phyloP scores from a whole-genome alignment of 2,888 invertebrate species.

The Hydrotaea diabolus region DNA sequence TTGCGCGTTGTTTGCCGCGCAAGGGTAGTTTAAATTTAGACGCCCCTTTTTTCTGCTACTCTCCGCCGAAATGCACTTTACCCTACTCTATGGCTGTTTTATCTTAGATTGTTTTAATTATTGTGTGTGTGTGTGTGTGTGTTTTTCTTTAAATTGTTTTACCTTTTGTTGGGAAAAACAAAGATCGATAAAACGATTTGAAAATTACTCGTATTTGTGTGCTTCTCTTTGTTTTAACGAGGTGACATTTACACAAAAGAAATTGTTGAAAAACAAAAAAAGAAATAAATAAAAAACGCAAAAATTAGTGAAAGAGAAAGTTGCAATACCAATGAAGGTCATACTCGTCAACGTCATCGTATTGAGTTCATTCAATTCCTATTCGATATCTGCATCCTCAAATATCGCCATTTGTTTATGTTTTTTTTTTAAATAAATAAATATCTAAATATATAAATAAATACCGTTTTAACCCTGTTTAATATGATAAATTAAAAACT shows the following conservation, averaged over 20 bases:
- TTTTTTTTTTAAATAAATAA: too few species aligned
- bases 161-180: slow-evolving; percentile 15
- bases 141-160: slow-evolving; percentile 21
- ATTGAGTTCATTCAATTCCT: too few species aligned
- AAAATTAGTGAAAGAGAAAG: slow-evolving; percentile 9
- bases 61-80: neutral
- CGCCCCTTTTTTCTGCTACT: slow-evolving; percentile 58
- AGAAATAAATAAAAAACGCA: neutral
- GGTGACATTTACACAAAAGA: slow-evolving; percentile 56
- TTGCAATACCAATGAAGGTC: slow-evolving; percentile 12
- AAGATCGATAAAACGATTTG: slow-evolving; percentile 15
- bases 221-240: neutral
- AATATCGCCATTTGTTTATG: too few species aligned
- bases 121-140: neutral
- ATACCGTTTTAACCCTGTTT: too few species aligned
- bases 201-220: neutral
- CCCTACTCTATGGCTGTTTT: slow-evolving; percentile 18
- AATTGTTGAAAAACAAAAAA: slow-evolving; percentile 20
- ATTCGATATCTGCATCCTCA: too few species aligned
- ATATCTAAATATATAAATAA: too few species aligned
- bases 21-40: slow-evolving; percentile 78
- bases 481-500: too few species aligned
- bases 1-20: slow-evolving; percentile 45
- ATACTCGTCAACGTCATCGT: neutral
- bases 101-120: slow-evolving; percentile 26